Conservation (phyloP, 23 tunicate genomes). For the Halocynthia aurantium region DNA sequence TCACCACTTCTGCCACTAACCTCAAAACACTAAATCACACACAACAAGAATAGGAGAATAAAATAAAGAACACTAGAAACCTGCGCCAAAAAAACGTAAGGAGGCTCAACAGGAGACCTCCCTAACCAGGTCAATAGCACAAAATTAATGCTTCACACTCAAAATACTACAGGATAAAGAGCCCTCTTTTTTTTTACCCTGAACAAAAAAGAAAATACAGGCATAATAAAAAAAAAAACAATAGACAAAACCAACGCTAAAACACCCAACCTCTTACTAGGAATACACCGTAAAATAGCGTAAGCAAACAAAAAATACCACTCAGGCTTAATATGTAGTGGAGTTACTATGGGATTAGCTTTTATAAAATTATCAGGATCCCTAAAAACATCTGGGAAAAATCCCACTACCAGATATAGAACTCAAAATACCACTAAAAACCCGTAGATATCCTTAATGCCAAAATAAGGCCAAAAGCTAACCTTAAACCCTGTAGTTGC, state of each 20-base stretch:
- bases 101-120: slow-evolving; percentile 4
- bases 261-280: slow-evolving; percentile 10
- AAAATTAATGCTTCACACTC: slow-evolving; percentile 10
- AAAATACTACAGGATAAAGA: slow-evolving; percentile 1
- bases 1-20: neutral
- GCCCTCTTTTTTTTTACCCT: neutral
- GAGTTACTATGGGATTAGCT: slow-evolving; percentile 23
- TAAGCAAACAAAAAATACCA: slow-evolving; percentile 33
- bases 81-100: neutral
- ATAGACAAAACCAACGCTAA: slow-evolving; percentile 1
- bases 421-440: slow-evolving; percentile 2
- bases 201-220: neutral
- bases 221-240: slow-evolving; percentile 4
- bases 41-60: slow-evolving; percentile 1
- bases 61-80: slow-evolving; percentile 6
- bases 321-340: slow-evolving; percentile 32
- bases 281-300: slow-evolving; percentile 32
- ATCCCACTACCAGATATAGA: neutral
- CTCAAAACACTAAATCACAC: neutral
- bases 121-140: slow-evolving; percentile 14
- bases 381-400: neutral
- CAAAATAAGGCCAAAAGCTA: slow-evolving; percentile 31
- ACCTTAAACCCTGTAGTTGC: neutral
- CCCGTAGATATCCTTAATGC: slow-evolving; percentile 13
- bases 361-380: slow-evolving; percentile 28